Conservation (phyloP, 2,888 invertebrate genomes). For the Acleris emargana region DNA sequence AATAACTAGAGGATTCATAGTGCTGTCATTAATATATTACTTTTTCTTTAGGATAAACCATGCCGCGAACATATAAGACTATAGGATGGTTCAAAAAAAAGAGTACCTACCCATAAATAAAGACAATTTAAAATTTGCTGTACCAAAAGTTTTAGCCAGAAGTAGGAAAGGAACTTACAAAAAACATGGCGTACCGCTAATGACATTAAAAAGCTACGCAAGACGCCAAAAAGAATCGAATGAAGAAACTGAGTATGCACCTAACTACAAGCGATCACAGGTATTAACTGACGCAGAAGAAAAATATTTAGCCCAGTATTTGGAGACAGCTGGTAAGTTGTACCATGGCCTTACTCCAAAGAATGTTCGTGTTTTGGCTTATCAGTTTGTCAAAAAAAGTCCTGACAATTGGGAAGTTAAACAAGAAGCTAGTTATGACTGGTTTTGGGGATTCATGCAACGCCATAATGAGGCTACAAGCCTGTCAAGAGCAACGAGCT, state of each 20-base stretch:
- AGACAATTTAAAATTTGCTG: too few relatives aligned
- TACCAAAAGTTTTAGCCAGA: too few relatives aligned
- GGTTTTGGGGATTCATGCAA: conserved; percentile 15
- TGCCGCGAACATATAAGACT: neutral
- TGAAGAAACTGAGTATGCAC: conserved; percentile 30
- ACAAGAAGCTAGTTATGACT: conserved; percentile 28
- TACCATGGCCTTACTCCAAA: conserved; percentile 45
- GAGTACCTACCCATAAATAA: neutral
- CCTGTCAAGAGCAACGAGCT: neutral
- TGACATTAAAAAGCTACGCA: conserved; percentile 33
- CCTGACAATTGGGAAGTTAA: conserved; percentile 37
- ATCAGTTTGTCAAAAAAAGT: conserved; percentile 41
- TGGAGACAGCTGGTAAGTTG: conserved; percentile 39
- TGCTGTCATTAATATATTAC: neutral
- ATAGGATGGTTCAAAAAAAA: conserved; percentile 20
- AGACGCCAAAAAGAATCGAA: conserved; percentile 29
- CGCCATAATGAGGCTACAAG: conserved; percentile 19
- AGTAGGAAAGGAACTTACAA: too few relatives aligned
- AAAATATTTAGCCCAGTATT: conserved; percentile 36
- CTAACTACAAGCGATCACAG: conserved; percentile 37
- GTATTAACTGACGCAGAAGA: conserved; percentile 39
- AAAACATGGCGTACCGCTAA: too few relatives aligned
- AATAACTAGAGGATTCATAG: neutral
- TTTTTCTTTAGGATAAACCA: neutral
- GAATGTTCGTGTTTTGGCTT: conserved; percentile 45